These are phyloP conservation scores for Nymphalis c-album DNA, from an alignment of 2,888 invertebrate genomes.

Conservation along the genomic window DNA sequence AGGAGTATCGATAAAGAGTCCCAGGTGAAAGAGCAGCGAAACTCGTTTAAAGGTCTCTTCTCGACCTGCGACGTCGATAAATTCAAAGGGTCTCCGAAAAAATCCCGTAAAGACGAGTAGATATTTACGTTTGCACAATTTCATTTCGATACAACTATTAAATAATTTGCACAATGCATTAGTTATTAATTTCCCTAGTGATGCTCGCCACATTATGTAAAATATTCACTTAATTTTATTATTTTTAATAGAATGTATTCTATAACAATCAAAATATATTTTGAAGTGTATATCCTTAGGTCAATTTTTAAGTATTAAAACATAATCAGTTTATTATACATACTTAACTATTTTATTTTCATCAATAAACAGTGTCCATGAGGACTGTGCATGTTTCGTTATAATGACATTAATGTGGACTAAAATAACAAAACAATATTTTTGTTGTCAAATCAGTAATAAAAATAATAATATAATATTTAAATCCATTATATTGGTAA, in stretches of 20 bases:
- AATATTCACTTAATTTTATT: not conserved
- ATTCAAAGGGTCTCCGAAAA: constrained; percentile 53
- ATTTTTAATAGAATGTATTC: too few species aligned
- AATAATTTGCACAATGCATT: constrained; percentile 4
- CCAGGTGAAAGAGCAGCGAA: constrained; percentile 63
- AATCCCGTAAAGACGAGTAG: constrained; percentile 49
- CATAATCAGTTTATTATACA: not conserved
- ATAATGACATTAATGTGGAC: not conserved
- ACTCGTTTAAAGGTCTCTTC: constrained; percentile 57
- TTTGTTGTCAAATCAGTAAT: too few species aligned
- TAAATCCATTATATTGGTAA: too few species aligned
- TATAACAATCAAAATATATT: not conserved
- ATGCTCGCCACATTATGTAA: not conserved
- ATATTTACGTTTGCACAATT: constrained; percentile 25
- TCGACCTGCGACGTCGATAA: constrained; percentile 51
- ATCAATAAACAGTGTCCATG: not conserved
- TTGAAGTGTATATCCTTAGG: not conserved
- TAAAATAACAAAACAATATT: not conserved
- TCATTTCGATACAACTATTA: not conserved
- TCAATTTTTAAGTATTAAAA: not conserved
- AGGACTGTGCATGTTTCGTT: not conserved
- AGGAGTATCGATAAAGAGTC: constrained; percentile 57
- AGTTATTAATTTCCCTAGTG: not conserved
- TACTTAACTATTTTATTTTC: not conserved
- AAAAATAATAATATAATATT: too few species aligned